Evolutionary conservation across 2,113 vertebrate genomes (phyloP).

Genomic region (Leptosomus discolor): DNA sequence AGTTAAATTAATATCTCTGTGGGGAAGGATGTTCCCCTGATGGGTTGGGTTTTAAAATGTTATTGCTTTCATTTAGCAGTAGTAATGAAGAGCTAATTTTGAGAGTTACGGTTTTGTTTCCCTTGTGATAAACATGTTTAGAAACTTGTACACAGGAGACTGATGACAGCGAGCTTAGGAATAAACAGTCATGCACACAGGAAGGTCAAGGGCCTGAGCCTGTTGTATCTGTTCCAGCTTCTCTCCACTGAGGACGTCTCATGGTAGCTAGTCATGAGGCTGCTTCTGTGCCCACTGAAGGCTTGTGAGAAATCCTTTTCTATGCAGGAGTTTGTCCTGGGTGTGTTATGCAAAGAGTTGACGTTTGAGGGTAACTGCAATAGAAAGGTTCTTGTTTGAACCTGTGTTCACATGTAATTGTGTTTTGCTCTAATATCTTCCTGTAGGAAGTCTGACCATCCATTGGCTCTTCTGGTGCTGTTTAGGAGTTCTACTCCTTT

Average conservation of each 20-base stretch:
- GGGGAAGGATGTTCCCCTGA: not conserved
- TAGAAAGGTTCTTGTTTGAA: not conserved
- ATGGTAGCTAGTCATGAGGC: not conserved
- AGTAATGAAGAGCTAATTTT: not conserved
- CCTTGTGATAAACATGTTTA: not conserved
- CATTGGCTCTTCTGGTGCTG: fast-evolving
- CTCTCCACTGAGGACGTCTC: not conserved
- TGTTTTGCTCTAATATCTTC: not conserved
- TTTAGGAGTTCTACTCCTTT: not conserved
- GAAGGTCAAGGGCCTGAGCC: not conserved
- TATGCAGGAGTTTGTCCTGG: not conserved
- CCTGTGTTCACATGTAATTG: not conserved
- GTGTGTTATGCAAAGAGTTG: not conserved
- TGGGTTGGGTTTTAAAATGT: not conserved
- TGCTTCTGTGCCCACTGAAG: not conserved
- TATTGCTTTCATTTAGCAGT: not conserved
- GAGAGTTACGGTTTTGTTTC: not conserved
- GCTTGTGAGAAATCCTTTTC: not conserved
- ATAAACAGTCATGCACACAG: not conserved
- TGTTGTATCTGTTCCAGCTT: not conserved
- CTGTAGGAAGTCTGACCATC: not conserved
- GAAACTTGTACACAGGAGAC: not conserved
- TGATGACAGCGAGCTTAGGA: not conserved
- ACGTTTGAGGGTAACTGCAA: not conserved
- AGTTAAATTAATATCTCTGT: not conserved